Evolutionary conservation across 2,888 invertebrate species (phyloP), one percentile per base, ranked within the genome.

Genomic region (Tinea trinotella): DNA sequence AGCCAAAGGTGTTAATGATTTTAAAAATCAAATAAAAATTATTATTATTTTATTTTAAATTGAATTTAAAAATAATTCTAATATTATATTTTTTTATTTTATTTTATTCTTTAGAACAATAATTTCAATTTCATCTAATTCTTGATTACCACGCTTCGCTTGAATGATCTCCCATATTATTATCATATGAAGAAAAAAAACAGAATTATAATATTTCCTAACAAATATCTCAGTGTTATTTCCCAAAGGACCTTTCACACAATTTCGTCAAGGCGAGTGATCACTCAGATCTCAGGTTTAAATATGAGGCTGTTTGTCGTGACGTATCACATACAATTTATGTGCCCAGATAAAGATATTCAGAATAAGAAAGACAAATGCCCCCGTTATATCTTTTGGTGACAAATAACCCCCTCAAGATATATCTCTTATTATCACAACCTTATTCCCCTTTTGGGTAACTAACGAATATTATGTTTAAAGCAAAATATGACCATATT

Each of bases 291-390:
- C 40, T 40, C 40, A 46, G 46, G 18, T 46, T 19, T 46, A 46
- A 46, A 46, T 46, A 46, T 46, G 46, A 19, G 46, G 18, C 46
- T 19, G 19, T 46, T 19, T 46, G 46, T 17, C 15, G 17, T 46
- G 46, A 46, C 46, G 15, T 46, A 46, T 46, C 18, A 19, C 18
- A 9, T 46, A 10, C 46, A 46, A 46, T 46, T 46, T 46, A 46
- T 46, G 19, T 18, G 18, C 19, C 46, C 10, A 50, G 50, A 50
- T 24, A 24, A 50, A 50, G 50, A 50, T 50, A 50, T 50, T 50
- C 24, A 24, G 24, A 50, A 24, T 50, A 50, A 50, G 50, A 50
- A 50, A 18, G 50, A 50, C 20, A 12, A 13, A 50, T 50, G n/a
- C 6, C 12, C 3, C 24, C 24, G 22, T n/a, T 50, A 24, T 50